Base-by-base conservation (phyloP, 2,113 vertebrate species). In the Hyla sarda region DNA sequence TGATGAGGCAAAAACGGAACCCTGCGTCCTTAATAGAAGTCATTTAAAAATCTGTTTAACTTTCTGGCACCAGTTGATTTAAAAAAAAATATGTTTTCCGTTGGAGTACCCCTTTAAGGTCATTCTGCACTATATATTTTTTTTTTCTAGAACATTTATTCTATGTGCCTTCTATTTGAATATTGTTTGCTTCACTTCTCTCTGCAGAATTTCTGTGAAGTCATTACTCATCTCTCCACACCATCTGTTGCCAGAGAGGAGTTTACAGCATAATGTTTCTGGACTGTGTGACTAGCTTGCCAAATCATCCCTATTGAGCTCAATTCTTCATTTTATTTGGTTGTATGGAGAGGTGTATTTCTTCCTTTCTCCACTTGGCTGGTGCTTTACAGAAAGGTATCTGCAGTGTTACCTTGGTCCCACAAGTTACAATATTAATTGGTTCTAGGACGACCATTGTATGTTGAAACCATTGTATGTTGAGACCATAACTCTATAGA, bases 241-340 rank as follows among this genome's bases (percentile, higher is more conserved):
- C 82, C 69, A 83, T 73, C 82, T 83, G 50, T 56, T 83, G 48
- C 65, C 82, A 73, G 30, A 83, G 82, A 83, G 73, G 82, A 73
- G 30, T 72, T 83, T 83, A 28, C 67, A 45, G 48, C 67, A 83
- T 52, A 82, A 54, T 45, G 21, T 34, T 54, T n/a, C 30, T 13
- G 67, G n/a, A 12, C 50, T 56, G 19, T 69, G 47, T 52, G 48
- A 9, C 71, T 25, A 58, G 30, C 48, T 45, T 47, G 25, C 28
- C 82, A 37, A 48, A 34, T 34, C 7, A 16, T 73, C 30, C 30
- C 34, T 50, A 10, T 34, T 52, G 28, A 50, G 9, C 8, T 32
- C 19, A 1, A 21, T 0, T 69, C 65, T 21, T 28, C 3, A 12
- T 23, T 60, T 60, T 65, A 19, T 17, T 32, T 23, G 32, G 34